Base-by-base conservation (phyloP, 2,888 invertebrate genomes). In the Sminthurides aquaticus region DNA sequence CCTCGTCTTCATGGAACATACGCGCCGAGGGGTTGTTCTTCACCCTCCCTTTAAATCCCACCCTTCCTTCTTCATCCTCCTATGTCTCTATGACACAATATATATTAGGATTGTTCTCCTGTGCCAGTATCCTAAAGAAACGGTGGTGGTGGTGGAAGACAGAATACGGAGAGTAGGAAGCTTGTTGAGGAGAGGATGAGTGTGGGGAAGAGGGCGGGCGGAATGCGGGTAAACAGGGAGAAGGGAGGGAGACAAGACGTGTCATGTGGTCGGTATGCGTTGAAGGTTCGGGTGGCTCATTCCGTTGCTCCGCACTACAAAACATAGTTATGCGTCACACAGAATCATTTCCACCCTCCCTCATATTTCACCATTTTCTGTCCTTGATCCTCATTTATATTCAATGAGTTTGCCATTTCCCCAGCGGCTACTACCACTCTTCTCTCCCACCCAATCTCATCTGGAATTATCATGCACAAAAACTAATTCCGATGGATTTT, bases 371-470 rank as follows among this genome's bases (percentile, higher is more conserved):
- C 52, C 18, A 15, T 52, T 20, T 52, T 52, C 15, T 52, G 52
- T 52, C 52, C 20, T 20, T 22, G 20, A 22, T 52, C 56, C 63
- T 68, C 68, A 68, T 68, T 68, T 68, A 66, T 68, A 68, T 68
- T 68, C 68, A 66, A 68, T 64, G 64, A 68, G 66, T 24, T 66
- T 68, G 34, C 56, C 65, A 52, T 22, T 27, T 64, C 64, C 64
- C 64, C 54, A 54, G 55, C 54, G 64, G 64, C 55, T 54, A 15
- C 52, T n/a, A n/a, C n/a, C n/a, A n/a, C n/a, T n/a, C n/a, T 15
- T 52, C 52, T 52, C 24, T 34, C 62, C 48, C 24, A 59, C 58
- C 49, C 59, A 68, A 62, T 62, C 62, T 66, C 66, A 52, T 59
- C 62, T 56, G 11, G 56, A 62, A 62, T 62, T 63, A 57, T 57